Evolutionary conservation across 2,888 invertebrate genomes (phyloP), one percentile per base, ranked within the genome.

Genomic region (Cephus sareptanus): DNA sequence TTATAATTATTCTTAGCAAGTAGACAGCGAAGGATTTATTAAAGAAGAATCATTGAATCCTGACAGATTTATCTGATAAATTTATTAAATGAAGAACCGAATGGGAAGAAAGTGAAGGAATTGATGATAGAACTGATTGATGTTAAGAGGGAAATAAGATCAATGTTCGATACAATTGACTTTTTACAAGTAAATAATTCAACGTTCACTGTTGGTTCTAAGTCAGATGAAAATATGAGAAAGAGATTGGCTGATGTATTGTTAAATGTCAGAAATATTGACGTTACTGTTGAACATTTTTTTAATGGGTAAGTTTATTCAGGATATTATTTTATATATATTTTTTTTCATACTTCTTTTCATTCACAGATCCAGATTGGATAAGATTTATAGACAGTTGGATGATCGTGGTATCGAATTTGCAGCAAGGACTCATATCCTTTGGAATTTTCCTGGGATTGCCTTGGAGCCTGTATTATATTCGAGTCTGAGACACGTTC

Each of bases 361-460:
- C 23, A 31, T 12, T 73, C 13, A 15, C 68, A 89, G 90, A 31
- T 87, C 90, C 11, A 81, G 83, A 68, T 73, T 90, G n/a, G 83
- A 81, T 11, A 83, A 77, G 23, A 78, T 83, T 23, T 83, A 78
- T 12, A 80, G 77, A 11, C 77, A 80, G 31, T 79, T 89, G 69
- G 84, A 76, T 34, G 79, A 77, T 11, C 81, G 85, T 31, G 78
- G 83, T n/a, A 75, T 90, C 30, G 86, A 88, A 78, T 83, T 86
- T 30, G 90, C 90, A 13, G 89, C 87, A 1, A 88, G 83, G 70
- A 84, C 87, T n/a, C 86, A 87, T 37, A 74, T 88, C 15, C 80
- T 90, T n/a, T 90, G 90, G 90, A 87, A 85, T 76, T 83, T 81
- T 1, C 85, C 89, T 13, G 90, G 90, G 12, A 82, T 90, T 23